Evolutionary conservation across 2,797 vertebrate species (phyloP).

Genomic region (Neosilurus hyrtlii): DNA sequence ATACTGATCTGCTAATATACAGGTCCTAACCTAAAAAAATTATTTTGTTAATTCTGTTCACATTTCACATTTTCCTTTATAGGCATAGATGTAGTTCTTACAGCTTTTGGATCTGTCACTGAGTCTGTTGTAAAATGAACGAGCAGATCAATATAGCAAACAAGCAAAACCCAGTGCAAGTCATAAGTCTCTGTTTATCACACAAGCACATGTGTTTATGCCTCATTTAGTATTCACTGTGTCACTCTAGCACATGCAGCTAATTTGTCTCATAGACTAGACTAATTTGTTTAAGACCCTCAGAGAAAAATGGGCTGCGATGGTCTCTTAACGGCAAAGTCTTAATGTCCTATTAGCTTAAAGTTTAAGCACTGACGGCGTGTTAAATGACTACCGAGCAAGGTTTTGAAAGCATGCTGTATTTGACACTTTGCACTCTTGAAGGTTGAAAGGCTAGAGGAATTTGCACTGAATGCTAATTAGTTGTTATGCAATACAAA

Average conservation of each 20-base stretch:
- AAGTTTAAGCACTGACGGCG: not conserved
- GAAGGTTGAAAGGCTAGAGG: slow-evolving; percentile 31
- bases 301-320: not conserved
- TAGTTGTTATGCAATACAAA: slow-evolving; percentile 22
- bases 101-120: not conserved
- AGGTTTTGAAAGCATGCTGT: not conserved
- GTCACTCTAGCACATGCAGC: not conserved
- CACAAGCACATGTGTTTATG: slow-evolving; percentile 7
- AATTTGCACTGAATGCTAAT: slow-evolving; percentile 40
- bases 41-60: not conserved
- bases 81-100: not conserved
- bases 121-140: not conserved
- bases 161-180: not conserved
- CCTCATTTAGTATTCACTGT: not conserved
- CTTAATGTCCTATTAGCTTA: slow-evolving; percentile 5
- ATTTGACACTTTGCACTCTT: not conserved
- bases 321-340: not conserved
- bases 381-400: slow-evolving; percentile 32
- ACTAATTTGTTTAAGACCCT: not conserved
- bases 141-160: slow-evolving; percentile 12
- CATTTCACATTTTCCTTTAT: not conserved
- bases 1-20: too few species aligned
- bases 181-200: slow-evolving; percentile 6
- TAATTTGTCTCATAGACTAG: not conserved
- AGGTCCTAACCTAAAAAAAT: too few species aligned